Percentiles rank a stretch among this genome's conserved stretches.
These are phyloP conservation scores for Drosophila pallidifrons DNA, from an alignment of 1,140 invertebrate genomes.

Conservation along the genomic window DNA sequence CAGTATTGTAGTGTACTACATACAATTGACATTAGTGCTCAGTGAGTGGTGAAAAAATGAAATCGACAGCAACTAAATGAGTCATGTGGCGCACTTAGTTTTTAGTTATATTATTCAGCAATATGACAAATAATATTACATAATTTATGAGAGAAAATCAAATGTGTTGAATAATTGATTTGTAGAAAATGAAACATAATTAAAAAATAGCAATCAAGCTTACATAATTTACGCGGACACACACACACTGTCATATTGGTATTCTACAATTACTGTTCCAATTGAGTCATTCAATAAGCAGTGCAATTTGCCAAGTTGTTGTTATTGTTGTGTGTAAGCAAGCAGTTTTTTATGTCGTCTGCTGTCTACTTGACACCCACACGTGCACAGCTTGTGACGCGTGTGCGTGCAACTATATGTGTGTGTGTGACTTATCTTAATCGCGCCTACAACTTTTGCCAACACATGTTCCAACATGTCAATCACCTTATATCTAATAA, in stretches of 20 bases:
- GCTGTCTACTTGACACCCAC: conserved; percentile 2
- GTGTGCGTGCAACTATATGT: not conserved
- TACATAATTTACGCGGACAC: not conserved
- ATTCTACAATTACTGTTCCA: not conserved
- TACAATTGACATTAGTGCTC: not conserved
- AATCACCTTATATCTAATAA: conserved; percentile 16
- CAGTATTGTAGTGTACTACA: not conserved
- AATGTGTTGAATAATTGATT: too few relatives aligned
- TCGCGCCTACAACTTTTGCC: conserved; percentile 19
- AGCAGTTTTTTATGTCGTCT: not conserved
- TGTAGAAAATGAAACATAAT: too few relatives aligned
- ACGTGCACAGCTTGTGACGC: not conserved
- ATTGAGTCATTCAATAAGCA: not conserved
- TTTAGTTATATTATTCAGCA: not conserved
- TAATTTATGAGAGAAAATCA: not conserved
- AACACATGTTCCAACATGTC: conserved; percentile 25
- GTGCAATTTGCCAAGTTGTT: not conserved
- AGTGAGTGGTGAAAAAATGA: not conserved
- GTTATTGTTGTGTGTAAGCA: not conserved
- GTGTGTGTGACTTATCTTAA: conserved; percentile 9
- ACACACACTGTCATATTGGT: not conserved
- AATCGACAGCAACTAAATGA: not conserved
- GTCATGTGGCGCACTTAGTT: not conserved
- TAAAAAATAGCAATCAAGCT: too few relatives aligned
- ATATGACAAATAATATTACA: not conserved